phyloP scores from a whole-genome alignment of 2,888 invertebrate species.

The Thalpophila matura region DNA sequence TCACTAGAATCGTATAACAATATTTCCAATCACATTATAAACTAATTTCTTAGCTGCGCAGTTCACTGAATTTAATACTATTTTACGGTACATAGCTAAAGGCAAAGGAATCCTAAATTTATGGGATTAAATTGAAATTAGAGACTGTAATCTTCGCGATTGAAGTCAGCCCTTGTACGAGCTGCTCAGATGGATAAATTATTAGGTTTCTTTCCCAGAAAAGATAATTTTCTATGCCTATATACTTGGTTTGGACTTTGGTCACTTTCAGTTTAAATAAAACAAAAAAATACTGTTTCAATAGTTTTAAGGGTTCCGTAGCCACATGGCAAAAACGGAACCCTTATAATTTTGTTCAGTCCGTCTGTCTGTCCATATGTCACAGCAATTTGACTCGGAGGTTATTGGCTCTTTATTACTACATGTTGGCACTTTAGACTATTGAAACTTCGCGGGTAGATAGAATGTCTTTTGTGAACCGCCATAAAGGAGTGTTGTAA shows the following conservation, averaged over 20 bases:
- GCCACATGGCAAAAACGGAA: too few relatives aligned
- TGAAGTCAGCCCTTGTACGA: conserved; percentile 46
- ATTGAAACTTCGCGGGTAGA: too few relatives aligned
- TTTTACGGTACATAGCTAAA: conserved; percentile 43
- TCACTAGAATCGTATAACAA: conserved; percentile 10
- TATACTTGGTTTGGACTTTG: not conserved
- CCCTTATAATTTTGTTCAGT: too few relatives aligned
- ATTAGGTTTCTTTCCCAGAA: conserved; percentile 27
- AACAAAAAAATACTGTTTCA: not conserved
- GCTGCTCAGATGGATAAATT: conserved; percentile 39
- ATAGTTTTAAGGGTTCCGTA: too few relatives aligned
- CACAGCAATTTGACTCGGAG: too few relatives aligned
- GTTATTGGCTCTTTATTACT: too few relatives aligned
- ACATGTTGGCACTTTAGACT: too few relatives aligned
- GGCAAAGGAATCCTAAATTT: conserved; percentile 54
- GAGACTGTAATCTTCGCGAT: conserved; percentile 57
- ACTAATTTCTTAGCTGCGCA: conserved; percentile 41
- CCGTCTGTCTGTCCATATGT: too few relatives aligned
- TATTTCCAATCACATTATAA: conserved; percentile 40
- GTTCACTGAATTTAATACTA: conserved; percentile 50
- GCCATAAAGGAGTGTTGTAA: too few relatives aligned
- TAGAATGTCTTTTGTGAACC: too few relatives aligned
- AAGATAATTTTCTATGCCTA: conserved; percentile 16
- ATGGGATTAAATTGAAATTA: conserved; percentile 58
- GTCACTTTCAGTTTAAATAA: not conserved